These are phyloP conservation scores for Lathronympha strigana DNA, from an alignment of 2,888 invertebrate species.

Conservation along the genomic window DNA sequence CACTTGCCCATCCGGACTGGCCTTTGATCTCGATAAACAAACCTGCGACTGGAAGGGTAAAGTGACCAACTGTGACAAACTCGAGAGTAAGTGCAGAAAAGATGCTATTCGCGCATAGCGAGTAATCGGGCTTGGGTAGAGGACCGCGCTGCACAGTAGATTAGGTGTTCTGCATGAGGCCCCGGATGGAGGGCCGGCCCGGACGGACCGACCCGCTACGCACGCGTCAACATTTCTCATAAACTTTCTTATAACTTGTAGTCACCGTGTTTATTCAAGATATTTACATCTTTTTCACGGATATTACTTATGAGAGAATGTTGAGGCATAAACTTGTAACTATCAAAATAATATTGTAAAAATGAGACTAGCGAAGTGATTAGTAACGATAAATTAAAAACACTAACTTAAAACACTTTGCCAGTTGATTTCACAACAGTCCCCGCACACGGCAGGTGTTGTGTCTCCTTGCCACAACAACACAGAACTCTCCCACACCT, in stretches of 20 bases:
- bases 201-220: conserved; percentile 58
- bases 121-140: conserved; percentile 81
- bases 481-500: conserved; percentile 17
- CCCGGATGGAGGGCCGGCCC: conserved; percentile 58
- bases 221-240: conserved; percentile 67
- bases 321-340: conserved; percentile 27
- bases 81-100: conserved; percentile 95
- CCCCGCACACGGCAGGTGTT: conserved; percentile 19
- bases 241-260: conserved; percentile 5
- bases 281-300: conserved; percentile 1
- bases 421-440: conserved; percentile 22
- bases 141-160: conserved; percentile 82
- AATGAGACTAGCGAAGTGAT: conserved; percentile 21
- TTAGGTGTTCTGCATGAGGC: conserved; percentile 81
- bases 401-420: conserved; percentile 38
- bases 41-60: conserved; percentile 99
- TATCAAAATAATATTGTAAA: conserved; percentile 26
- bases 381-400: conserved; percentile 37
- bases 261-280: neutral
- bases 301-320: conserved; percentile 30
- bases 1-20: conserved; percentile 98
- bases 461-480: conserved; percentile 22
- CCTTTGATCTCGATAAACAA: conserved; percentile 99
- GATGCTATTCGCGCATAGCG: conserved; percentile 79
- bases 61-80: conserved; percentile 97